These are phyloP conservation scores for Ia io DNA, from an alignment of 2,113 vertebrate species.

Conservation along the genomic window DNA sequence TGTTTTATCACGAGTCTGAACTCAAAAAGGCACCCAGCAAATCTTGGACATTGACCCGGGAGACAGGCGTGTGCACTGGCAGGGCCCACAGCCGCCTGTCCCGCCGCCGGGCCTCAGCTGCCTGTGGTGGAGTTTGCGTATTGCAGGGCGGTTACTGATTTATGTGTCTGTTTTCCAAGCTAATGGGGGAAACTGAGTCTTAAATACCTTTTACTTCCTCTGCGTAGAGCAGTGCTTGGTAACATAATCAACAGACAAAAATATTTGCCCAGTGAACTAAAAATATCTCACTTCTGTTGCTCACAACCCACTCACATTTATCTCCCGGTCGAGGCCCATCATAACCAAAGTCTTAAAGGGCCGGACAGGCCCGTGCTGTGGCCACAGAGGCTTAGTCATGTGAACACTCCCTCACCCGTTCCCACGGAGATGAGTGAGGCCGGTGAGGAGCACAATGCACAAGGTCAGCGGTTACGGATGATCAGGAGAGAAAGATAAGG, in stretches of 20 bases:
- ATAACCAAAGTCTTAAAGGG: neutral
- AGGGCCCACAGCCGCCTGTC: neutral
- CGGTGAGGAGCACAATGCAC: neutral
- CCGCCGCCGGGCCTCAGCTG: neutral
- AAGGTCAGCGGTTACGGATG: neutral
- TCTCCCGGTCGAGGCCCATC: neutral
- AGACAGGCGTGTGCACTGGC: neutral
- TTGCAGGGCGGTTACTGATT: neutral
- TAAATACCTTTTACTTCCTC: neutral
- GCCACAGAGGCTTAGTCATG: neutral
- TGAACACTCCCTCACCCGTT: neutral
- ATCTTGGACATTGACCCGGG: neutral
- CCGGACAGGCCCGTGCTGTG: neutral
- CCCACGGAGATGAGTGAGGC: neutral
- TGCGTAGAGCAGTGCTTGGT: neutral
- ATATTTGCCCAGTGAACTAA: neutral
- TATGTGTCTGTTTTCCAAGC: neutral
- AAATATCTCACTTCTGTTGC: neutral
- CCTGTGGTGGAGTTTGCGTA: neutral
- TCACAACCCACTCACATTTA: neutral
- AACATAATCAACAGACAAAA: conserved; percentile 8
- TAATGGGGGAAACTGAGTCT: neutral
- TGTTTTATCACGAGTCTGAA: neutral
- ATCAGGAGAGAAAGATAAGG: neutral
- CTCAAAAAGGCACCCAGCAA: neutral